Evolutionary conservation across 2,888 invertebrate genomes (phyloP).

Genomic region (Parasteatoda lunata): DNA sequence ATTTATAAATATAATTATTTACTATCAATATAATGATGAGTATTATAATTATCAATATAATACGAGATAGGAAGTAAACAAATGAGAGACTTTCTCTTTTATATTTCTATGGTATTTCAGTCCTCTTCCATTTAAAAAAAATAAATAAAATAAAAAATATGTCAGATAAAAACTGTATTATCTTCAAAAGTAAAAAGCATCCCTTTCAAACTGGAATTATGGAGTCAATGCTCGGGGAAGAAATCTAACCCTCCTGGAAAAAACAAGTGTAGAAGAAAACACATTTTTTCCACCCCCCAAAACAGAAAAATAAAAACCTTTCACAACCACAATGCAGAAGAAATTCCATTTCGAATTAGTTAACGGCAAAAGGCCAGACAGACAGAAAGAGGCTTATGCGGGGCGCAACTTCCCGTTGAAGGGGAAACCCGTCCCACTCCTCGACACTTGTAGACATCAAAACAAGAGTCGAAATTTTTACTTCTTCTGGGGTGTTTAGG

Average conservation of each 20-base stretch:
- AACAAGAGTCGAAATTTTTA: slow-evolving; percentile 51
- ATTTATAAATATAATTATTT: too few species aligned
- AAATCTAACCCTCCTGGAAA: neutral
- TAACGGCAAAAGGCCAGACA: slow-evolving; percentile 15
- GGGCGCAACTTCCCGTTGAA: slow-evolving; percentile 54
- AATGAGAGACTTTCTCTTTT: too few species aligned
- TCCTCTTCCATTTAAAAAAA: too few species aligned
- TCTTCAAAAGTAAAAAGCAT: neutral
- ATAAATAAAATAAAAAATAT: too few species aligned
- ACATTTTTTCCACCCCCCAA: neutral
- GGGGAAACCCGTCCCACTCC: slow-evolving; percentile 37
- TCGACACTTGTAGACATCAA: slow-evolving; percentile 47
- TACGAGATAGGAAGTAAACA: too few species aligned
- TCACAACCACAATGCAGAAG: slow-evolving; percentile 32
- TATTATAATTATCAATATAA: too few species aligned
- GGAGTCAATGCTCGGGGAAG: neutral
- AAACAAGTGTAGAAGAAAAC: neutral
- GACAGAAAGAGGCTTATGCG: neutral
- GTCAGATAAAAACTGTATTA: too few species aligned
- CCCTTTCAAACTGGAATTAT: neutral
- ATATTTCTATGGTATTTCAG: too few species aligned
- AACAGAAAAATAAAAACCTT: slow-evolving; percentile 28
- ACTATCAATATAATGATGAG: too few species aligned
- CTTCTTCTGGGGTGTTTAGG: slow-evolving; percentile 19
- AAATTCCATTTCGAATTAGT: slow-evolving; percentile 61